These are phyloP conservation scores for Podarcis cretensis DNA, from an alignment of 2,113 vertebrate genomes.

Conservation along the genomic window DNA sequence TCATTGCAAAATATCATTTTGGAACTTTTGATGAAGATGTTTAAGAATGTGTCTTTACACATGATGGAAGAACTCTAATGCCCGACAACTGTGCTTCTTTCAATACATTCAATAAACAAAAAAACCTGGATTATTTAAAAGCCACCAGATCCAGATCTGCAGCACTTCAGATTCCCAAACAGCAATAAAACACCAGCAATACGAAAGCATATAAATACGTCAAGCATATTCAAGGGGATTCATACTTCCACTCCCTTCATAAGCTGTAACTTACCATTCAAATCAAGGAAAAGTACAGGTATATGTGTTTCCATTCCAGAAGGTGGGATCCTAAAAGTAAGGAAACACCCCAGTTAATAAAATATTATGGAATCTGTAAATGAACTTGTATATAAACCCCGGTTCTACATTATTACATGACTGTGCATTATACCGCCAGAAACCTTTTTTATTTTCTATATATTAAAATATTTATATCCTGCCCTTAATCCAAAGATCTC, in stretches of 20 bases:
- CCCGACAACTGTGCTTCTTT: neutral
- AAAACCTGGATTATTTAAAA: neutral
- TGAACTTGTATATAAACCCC: neutral
- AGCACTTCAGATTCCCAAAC: neutral
- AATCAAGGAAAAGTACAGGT: slow-evolving; percentile 95
- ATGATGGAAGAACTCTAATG: neutral
- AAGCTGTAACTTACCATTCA: slow-evolving; percentile 86
- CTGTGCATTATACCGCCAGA: neutral
- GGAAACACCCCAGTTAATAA: slow-evolving; percentile 37
- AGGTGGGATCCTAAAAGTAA: slow-evolving; percentile 86
- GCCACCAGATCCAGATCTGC: neutral
- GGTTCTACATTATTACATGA: neutral
- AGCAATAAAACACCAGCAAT: neutral
- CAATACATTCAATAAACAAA: neutral
- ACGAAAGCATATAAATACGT: no score
- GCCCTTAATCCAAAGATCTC: no score
- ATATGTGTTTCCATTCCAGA: slow-evolving; percentile 95
- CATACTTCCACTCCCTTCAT: neutral
- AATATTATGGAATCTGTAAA: neutral
- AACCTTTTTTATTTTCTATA: no score
- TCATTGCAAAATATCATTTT: neutral
- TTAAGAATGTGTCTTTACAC: neutral
- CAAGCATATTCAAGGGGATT: neutral
- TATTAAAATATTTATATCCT: no score
- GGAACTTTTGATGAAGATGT: neutral